Base-by-base conservation (phyloP, 2,888 invertebrate species). In the Melanostoma scalare region DNA sequence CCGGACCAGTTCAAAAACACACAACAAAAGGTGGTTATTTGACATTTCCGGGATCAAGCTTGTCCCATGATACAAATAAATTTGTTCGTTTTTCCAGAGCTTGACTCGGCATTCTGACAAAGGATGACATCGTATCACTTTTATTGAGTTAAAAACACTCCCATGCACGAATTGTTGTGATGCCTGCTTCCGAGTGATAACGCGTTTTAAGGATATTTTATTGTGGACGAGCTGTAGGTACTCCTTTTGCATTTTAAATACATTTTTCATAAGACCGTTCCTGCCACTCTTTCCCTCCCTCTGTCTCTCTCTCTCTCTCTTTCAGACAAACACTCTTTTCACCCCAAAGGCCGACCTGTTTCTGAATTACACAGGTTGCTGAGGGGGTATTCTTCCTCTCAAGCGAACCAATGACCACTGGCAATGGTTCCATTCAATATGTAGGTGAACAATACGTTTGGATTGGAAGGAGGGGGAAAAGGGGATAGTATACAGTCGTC, bases 101-200 rank as follows among this genome's bases (percentile, higher is more conserved):
- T 71, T 53, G 60, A 61, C 50, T 60, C 42, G 50, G 52, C 6
- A n/a, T 53, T 48, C 46, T 80, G 80, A 76, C 69, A 80, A 46
- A 76, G 80, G 76, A 65, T 71, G 80, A 76, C 80, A 76, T 56
- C 31, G 52, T 71, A 71, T 76, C 71, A 60, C 65, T 75, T 80
- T 75, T 75, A 75, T 80, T 71, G 53, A 80, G 71, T 75, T 75
- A 80, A 75, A 20, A 65, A 75, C 42, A 75, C 35, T 36, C 20
- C 36, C 33, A 53, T 67, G 53, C 52, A 38, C 42, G 46, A 68
- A 61, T 71, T 65, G 71, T 30, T 53, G 40, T 63, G 61, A 20
- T 20, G 69, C 46, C 75, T 80, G 80, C 40, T 76, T 52, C 8
- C 40, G 3, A 71, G 36, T 76, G 80, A 76, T 80, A 80, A 80